Conservation (phyloP, 64 coral and sea anemone genomes). For the Actinia equina region DNA sequence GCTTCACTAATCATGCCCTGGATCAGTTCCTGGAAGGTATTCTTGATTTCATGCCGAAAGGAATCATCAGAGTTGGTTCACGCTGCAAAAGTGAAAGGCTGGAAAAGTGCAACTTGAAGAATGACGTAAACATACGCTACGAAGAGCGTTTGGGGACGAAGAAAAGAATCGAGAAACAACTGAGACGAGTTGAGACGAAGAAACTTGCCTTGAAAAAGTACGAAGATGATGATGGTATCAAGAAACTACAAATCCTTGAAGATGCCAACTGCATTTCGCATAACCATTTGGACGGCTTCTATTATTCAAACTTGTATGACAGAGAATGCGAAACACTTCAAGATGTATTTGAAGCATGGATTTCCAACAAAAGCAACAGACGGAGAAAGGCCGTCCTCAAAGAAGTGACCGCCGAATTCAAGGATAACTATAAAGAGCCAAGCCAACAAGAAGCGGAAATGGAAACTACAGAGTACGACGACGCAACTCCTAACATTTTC, state of each 20-base stretch:
- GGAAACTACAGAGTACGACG: not conserved
- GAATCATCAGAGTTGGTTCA: constrained; percentile 40
- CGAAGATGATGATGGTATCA: not conserved
- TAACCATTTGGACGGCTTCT: constrained; percentile 16
- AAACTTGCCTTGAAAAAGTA: not conserved
- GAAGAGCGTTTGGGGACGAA: not conserved
- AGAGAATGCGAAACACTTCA: constrained; percentile 44
- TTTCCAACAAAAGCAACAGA: constrained; percentile 1
- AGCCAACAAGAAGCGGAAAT: not conserved
- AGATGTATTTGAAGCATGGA: constrained; percentile 33
- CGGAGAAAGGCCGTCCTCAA: constrained; percentile 31
- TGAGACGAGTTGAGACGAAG: not conserved
- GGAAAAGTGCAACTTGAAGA: constrained; percentile 37
- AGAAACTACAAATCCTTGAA: constrained; percentile 2
- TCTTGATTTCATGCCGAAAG: constrained; percentile 17
- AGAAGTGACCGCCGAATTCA: constrained; percentile 16
- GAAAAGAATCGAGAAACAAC: not conserved
- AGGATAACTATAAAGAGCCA: not conserved
- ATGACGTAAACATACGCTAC: not conserved
- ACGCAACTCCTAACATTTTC: not conserved
- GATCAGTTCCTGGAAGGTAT: constrained; percentile 50
- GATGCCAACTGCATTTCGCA: not conserved
- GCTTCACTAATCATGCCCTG: constrained; percentile 52
- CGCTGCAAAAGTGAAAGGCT: constrained; percentile 23
- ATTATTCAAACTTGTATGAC: constrained; percentile 49